These are phyloP conservation scores for Pristionchus mayeri DNA, from an alignment of 2,888 invertebrate genomes.

Conservation along the genomic window DNA sequence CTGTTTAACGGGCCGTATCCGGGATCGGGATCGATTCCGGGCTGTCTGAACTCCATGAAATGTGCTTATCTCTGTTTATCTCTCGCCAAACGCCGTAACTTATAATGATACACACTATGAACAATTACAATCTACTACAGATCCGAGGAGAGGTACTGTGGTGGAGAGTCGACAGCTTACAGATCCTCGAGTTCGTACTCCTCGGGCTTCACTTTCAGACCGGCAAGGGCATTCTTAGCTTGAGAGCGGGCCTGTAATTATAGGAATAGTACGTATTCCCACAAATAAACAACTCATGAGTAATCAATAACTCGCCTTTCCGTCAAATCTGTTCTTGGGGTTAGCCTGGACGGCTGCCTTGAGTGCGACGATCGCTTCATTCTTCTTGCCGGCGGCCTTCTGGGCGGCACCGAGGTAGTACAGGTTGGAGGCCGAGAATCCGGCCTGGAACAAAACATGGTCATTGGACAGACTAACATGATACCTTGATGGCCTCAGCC, in stretches of 20 bases:
- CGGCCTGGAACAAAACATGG: constrained; percentile 52
- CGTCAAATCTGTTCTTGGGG: constrained; percentile 57
- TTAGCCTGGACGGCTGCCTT: constrained; percentile 58
- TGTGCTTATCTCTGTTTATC: constrained; percentile 16
- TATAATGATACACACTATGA: constrained; percentile 16
- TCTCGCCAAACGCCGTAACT: constrained; percentile 41
- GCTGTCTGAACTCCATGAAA: not conserved
- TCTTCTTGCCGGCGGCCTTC: constrained; percentile 58
- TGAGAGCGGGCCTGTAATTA: constrained; percentile 52
- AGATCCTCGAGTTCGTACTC: constrained; percentile 60
- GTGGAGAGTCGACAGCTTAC: constrained; percentile 26
- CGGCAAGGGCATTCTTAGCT: constrained; percentile 53
- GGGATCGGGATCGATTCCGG: too few species aligned
- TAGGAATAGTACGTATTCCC: not conserved
- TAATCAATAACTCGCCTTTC: constrained; percentile 51
- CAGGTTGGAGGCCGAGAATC: constrained; percentile 64
- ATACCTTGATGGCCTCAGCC: constrained; percentile 67
- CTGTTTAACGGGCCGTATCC: too few species aligned
- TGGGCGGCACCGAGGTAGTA: constrained; percentile 62
- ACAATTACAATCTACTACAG: constrained; percentile 42
- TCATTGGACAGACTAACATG: not conserved
- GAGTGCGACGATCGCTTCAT: constrained; percentile 61
- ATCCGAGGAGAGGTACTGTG: constrained; percentile 1
- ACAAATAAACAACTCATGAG: not conserved
- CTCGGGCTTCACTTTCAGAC: constrained; percentile 62